Percentiles rank a stretch among this genome's conserved stretches.
Evolutionary conservation across 2,113 vertebrate genomes (phyloP).

Genomic region (Holacanthus passer): DNA sequence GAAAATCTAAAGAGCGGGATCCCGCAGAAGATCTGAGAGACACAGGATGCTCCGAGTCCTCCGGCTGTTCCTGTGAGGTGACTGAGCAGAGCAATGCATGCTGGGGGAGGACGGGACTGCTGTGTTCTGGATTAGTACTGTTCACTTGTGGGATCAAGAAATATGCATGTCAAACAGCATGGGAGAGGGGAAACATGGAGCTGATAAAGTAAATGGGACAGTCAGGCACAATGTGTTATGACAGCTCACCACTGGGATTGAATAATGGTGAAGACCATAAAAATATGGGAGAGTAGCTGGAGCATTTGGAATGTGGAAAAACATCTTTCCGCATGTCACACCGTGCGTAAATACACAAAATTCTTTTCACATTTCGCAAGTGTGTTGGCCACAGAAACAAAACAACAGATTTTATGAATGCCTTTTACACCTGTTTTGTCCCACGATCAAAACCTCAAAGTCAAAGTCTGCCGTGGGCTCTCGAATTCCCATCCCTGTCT

Average conservation of each 20-base stretch:
- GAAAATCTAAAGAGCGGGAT: slow-evolving; percentile 5
- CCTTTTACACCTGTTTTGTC: slow-evolving; percentile 40
- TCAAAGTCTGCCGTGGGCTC: not conserved
- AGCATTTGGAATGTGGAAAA: slow-evolving; percentile 57
- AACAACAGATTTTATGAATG: slow-evolving; percentile 54
- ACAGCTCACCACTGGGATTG: slow-evolving; percentile 44
- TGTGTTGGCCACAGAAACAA: slow-evolving; percentile 31
- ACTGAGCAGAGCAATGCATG: slow-evolving; percentile 13
- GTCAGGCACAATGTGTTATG: slow-evolving; percentile 45
- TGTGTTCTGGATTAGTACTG: slow-evolving; percentile 31
- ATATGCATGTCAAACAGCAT: slow-evolving; percentile 48
- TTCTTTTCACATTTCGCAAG: slow-evolving; percentile 27
- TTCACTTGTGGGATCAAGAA: slow-evolving; percentile 41
- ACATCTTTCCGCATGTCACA: slow-evolving; percentile 44
- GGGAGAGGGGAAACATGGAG: slow-evolving; percentile 38
- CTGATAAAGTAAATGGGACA: slow-evolving; percentile 41
- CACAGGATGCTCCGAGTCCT: slow-evolving; percentile 22
- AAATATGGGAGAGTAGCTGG: slow-evolving; percentile 36
- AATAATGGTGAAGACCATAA: slow-evolving; percentile 39
- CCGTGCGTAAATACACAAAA: slow-evolving; percentile 4
- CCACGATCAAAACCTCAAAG: slow-evolving; percentile 4
- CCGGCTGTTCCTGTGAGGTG: slow-evolving; percentile 10
- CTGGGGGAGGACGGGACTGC: not conserved
- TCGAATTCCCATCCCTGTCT: not conserved
- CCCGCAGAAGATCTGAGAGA: slow-evolving; percentile 22